A percentile compares a stretch with the other conserved stretches of the same genome.
Conservation (phyloP, 2,888 invertebrate genomes). For the Cerceris rybyensis region DNA sequence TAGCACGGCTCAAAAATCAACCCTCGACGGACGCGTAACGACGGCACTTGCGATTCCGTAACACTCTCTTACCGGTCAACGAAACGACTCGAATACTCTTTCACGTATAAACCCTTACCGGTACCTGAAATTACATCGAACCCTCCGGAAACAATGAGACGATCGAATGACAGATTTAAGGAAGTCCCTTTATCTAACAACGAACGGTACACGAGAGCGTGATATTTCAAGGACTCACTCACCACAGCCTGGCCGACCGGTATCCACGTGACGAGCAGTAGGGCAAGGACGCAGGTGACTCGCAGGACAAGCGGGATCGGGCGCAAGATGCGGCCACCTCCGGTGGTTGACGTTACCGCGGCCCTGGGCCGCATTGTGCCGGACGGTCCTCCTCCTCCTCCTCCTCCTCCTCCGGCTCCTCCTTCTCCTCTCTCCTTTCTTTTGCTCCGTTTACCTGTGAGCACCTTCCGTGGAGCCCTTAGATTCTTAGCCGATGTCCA, state of each 20-base stretch:
- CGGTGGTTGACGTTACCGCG: conserved; percentile 53
- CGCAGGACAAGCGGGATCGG: conserved; percentile 53
- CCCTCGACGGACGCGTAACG: too few relatives aligned
- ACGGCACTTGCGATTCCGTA: too few relatives aligned
- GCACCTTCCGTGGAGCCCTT: conserved; percentile 11
- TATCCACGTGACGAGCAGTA: conserved; percentile 65
- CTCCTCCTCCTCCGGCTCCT: conserved; percentile 11
- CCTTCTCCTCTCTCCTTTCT: conserved; percentile 2
- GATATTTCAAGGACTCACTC: conserved; percentile 64
- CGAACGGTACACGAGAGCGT: conserved; percentile 22
- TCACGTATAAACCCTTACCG: too few relatives aligned
- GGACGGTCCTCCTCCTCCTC: conserved; percentile 48
- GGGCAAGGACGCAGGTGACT: conserved; percentile 65
- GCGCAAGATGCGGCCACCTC: conserved; percentile 36
- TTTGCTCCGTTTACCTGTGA: conserved; percentile 23
- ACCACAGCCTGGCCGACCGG: conserved; percentile 70
- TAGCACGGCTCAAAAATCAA: conserved; percentile 12
- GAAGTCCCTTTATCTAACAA: conserved; percentile 13
- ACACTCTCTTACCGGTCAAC: too few relatives aligned
- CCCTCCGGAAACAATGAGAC: too few relatives aligned
- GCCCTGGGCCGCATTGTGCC: conserved; percentile 67
- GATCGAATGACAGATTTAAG: not conserved
- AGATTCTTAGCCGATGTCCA: not conserved
- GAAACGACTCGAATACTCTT: too few relatives aligned
- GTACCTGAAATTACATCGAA: too few relatives aligned